These are phyloP conservation scores for Luscinia megarhynchos DNA, from an alignment of 2,797 vertebrate species.

Conservation along the genomic window DNA sequence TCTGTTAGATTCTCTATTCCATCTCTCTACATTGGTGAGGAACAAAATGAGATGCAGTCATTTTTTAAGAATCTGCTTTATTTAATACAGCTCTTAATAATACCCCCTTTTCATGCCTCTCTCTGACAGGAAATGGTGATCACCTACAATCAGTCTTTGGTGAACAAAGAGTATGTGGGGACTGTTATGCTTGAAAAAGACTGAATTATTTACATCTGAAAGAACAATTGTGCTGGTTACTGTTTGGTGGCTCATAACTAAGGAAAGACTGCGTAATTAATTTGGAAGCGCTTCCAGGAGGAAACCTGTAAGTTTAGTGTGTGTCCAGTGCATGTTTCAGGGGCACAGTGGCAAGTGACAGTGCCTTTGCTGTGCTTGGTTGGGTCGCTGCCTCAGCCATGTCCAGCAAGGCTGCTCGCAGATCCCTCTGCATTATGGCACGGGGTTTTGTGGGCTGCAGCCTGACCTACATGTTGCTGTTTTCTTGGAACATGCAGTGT, in stretches of 20 bases:
- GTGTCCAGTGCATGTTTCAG: background rate
- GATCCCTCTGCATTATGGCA: background rate
- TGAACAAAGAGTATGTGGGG: background rate
- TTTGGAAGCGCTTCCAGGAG: background rate
- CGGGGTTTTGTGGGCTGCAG: conserved; percentile 14
- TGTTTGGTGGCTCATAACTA: background rate
- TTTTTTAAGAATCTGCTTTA: background rate
- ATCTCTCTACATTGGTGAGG: background rate
- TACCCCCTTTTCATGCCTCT: background rate
- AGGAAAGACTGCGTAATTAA: background rate
- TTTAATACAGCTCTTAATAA: background rate
- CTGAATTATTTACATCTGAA: background rate
- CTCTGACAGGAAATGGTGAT: background rate
- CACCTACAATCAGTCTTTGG: background rate
- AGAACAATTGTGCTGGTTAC: background rate
- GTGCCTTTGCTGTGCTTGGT: background rate
- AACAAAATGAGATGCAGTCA: background rate
- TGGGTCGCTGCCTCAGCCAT: background rate
- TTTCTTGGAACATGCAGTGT: background rate
- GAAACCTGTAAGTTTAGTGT: background rate
- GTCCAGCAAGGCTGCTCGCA: background rate
- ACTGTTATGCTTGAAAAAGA: background rate
- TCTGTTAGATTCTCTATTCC: background rate
- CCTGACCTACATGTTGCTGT: conserved; percentile 14
- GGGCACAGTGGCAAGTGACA: background rate